Base-by-base conservation (phyloP, 2,797 vertebrate genomes). In the Trematomus bernacchii region DNA sequence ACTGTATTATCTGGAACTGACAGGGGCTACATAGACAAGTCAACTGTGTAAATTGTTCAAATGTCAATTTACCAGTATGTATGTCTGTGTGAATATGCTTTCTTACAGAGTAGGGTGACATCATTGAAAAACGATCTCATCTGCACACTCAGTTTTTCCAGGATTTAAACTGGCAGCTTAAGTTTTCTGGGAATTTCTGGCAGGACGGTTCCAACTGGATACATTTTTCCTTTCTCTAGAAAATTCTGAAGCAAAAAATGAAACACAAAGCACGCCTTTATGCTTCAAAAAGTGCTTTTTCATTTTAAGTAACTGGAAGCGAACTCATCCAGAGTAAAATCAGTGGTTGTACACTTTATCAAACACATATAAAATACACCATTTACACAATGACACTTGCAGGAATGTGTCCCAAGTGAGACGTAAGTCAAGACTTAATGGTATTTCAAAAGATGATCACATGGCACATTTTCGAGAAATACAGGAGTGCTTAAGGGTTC, bases 41-140 rank as follows among this genome's bases (percentile, higher is more conserved):
- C 13, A 11, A n/a, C 4, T 13, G 16, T 18, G 33, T 43, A 23
- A 40, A 11, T 16, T 4, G 15, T 40, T 40, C 1, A 30, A 7
- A 7, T 64, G 18, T 55, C 19, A 37, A 42, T 50, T 9, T 18
- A 21, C 19, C 19, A 21, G 30, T 19, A 33, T 30, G 12, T 52
- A 54, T 47, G 33, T 7, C 37, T 67, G 27, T 30, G 13, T 59
- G 67, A 40, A 47, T 61, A 16, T 66, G 64, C 48, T 62, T 27
- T 27, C 27, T 27, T 27, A 27, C 27, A 27, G 27, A 27, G 27
- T 67, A 23, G 48, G 2, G 4, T 55, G 42, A 76, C 82, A 80
- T 89, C 85, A 91, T 1, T 54, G 61, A 89, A 44, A 85, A 92
- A 83, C 52, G 77, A 91, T 91, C 89, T 85, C 66, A 80, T 71